phyloP scores from a whole-genome alignment of 2,797 vertebrate species.

The Todus mexicanus region DNA sequence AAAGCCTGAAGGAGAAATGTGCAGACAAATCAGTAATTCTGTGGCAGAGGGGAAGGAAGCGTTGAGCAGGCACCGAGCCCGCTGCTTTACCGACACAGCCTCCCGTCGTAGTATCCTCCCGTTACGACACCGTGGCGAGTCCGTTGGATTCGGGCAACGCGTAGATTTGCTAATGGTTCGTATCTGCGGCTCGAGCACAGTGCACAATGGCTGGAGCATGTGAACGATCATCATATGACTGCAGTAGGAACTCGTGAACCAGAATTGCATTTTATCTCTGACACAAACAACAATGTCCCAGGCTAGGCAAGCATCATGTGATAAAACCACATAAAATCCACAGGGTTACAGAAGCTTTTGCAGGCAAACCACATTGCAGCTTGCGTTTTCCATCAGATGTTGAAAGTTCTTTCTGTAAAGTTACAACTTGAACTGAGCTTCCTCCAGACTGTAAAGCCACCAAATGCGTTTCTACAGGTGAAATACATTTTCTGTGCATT shows the following conservation, averaged over 20 bases:
- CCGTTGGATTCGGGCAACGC: slow-evolving; percentile 20
- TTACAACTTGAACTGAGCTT: not conserved
- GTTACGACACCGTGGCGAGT: not conserved
- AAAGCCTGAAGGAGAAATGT: not conserved
- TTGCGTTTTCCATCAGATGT: slow-evolving; percentile 61
- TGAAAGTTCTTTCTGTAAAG: slow-evolving; percentile 46
- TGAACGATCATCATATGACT: slow-evolving; percentile 88
- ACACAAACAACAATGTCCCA: slow-evolving; percentile 75
- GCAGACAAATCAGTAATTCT: not conserved
- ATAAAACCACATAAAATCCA: slow-evolving; percentile 76
- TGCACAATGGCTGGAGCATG: slow-evolving; percentile 82
- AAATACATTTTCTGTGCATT: not conserved
- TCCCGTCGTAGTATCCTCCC: not conserved
- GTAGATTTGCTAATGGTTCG: slow-evolving; percentile 62
- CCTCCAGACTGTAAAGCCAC: not conserved
- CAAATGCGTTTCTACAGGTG: not conserved
- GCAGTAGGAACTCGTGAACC: slow-evolving; percentile 82
- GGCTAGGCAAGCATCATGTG: slow-evolving; percentile 76
- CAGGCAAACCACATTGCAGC: slow-evolving; percentile 58
- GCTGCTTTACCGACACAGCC: not conserved
- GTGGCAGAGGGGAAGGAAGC: not conserved
- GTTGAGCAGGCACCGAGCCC: not conserved
- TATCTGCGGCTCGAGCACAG: slow-evolving; percentile 57
- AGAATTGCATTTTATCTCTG: slow-evolving; percentile 78
- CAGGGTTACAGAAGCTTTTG: slow-evolving; percentile 60